These are phyloP conservation scores for Choreutis nemorana DNA, from an alignment of 2,888 invertebrate genomes.

Conservation along the genomic window DNA sequence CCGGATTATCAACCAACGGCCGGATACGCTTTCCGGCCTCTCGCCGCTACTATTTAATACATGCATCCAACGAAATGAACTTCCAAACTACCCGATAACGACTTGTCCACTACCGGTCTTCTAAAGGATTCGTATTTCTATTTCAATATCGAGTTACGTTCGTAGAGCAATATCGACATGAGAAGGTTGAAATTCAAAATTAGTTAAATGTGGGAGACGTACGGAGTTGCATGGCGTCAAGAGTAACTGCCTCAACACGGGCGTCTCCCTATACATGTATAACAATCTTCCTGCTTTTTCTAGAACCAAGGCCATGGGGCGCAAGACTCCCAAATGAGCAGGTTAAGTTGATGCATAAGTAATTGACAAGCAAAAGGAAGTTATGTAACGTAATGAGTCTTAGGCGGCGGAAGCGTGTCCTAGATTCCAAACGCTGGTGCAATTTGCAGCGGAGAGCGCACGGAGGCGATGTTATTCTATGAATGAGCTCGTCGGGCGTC, in stretches of 20 bases:
- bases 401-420: conserved; percentile 25
- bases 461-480: background rate
- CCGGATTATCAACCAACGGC: conserved; percentile 46
- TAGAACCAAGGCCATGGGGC: conserved; percentile 55
- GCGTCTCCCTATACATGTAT: conserved; percentile 53
- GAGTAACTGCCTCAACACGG: conserved; percentile 60
- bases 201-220: conserved; percentile 53
- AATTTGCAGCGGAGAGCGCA: background rate
- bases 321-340: conserved; percentile 61
- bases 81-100: conserved; percentile 40
- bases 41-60: conserved; percentile 30
- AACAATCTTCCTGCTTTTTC: conserved; percentile 60
- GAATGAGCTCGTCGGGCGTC: background rate
- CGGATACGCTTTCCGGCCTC: conserved; percentile 51
- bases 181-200: background rate
- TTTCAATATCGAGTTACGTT: conserved; percentile 2
- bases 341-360: conserved; percentile 19
- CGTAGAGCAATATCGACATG: background rate
- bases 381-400: conserved; percentile 1
- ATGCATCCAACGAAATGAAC: conserved; percentile 37
- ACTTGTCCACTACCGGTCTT: conserved; percentile 20
- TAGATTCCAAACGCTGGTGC: conserved; percentile 21
- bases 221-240: conserved; percentile 63
- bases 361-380: background rate
- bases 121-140: conserved; percentile 20